Evolutionary conservation across 1,140 invertebrate genomes (phyloP).

Genomic region (Papilio helenus): DNA sequence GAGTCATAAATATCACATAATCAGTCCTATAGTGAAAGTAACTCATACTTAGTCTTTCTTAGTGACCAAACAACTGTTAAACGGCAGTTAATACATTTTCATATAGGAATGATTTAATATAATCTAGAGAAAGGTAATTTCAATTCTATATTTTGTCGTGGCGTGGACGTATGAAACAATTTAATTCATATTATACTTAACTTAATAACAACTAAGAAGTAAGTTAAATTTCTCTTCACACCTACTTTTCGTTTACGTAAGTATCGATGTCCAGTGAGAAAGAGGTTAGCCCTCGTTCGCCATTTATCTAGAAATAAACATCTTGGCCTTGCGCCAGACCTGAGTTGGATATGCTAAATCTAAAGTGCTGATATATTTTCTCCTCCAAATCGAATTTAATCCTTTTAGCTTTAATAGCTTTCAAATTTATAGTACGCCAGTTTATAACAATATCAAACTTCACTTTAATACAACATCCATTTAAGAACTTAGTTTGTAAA

Average conservation of each 20-base stretch:
- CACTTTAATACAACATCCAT: not conserved
- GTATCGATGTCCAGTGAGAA: slow-evolving; percentile 19
- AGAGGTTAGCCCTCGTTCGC: not conserved
- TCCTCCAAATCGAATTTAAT: slow-evolving; percentile 34
- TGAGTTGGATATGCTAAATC: slow-evolving; percentile 33
- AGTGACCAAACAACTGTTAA: too few species aligned
- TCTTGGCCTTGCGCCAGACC: slow-evolving; percentile 16
- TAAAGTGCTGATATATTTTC: slow-evolving; percentile 34
- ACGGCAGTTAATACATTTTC: too few species aligned
- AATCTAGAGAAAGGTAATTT: not conserved
- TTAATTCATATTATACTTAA: too few species aligned
- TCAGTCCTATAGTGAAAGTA: too few species aligned
- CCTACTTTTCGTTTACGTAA: not conserved
- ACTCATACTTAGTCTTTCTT: too few species aligned
- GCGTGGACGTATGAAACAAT: too few species aligned
- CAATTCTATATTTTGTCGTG: not conserved
- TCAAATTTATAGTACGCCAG: slow-evolving; percentile 19
- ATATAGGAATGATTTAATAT: not conserved
- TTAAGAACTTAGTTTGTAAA: not conserved
- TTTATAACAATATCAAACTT: not conserved
- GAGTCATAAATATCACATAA: too few species aligned
- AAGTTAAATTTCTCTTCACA: not conserved
- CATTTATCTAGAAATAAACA: slow-evolving; percentile 33
- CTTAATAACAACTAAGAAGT: too few species aligned
- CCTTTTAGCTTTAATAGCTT: slow-evolving; percentile 27